Evolutionary conservation across 2,888 invertebrate species (phyloP).

Genomic region (Platycheirus albimanus): DNA sequence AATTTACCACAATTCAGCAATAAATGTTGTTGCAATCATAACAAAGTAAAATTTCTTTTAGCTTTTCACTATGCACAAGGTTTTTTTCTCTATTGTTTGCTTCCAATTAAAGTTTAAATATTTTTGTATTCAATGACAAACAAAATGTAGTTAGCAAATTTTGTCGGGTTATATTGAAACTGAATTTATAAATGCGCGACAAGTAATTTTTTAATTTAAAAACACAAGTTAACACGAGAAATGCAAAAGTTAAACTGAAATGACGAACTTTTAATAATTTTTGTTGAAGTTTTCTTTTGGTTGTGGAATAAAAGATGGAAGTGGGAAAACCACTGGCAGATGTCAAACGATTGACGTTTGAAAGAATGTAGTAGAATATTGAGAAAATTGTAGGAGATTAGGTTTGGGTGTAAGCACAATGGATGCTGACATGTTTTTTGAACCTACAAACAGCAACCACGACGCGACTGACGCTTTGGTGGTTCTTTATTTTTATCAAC

Average conservation of each 20-base stretch:
- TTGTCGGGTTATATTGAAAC: not conserved
- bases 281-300: constrained; percentile 16
- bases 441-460: too few species aligned
- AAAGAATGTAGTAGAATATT: constrained; percentile 18
- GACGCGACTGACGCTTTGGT: too few species aligned
- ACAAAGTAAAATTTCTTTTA: constrained; percentile 20
- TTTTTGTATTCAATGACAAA: constrained; percentile 10
- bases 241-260: constrained; percentile 54
- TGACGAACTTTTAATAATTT: constrained; percentile 1
- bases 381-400: not conserved
- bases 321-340: constrained; percentile 25
- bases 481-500: too few species aligned
- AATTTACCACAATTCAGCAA: constrained; percentile 73
- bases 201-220: not conserved
- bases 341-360: constrained; percentile 30
- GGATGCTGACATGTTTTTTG: too few species aligned
- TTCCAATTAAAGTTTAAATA: not conserved
- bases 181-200: constrained; percentile 8
- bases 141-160: constrained; percentile 11
- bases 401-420: not conserved
- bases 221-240: not conserved
- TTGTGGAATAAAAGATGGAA: not conserved
- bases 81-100: not conserved
- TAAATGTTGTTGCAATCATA: constrained; percentile 66
- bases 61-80: constrained; percentile 13